phyloP scores from a whole-genome alignment of 2,113 vertebrate genomes.

The Steatornis caripensis region DNA sequence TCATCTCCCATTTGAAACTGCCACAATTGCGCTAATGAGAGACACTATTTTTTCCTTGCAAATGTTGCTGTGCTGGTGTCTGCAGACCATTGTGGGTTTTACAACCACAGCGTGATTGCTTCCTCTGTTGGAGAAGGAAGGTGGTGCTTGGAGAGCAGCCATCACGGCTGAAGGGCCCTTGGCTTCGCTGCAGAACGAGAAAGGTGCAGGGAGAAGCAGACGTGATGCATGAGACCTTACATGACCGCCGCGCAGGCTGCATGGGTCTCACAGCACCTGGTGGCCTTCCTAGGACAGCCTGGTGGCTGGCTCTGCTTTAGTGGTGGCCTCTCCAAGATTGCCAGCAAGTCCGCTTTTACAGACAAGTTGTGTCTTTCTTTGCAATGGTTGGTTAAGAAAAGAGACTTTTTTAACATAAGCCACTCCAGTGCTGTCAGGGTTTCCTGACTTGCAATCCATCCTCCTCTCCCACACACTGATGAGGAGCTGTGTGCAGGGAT shows the following conservation, averaged over 20 bases:
- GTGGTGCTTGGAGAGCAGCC: neutral
- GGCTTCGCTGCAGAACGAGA: fast-evolving
- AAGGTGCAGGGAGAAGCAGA: neutral
- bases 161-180: fast-evolving
- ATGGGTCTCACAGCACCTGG: neutral
- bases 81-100: neutral
- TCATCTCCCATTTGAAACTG: neutral
- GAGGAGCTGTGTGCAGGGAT: neutral
- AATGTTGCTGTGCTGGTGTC: neutral
- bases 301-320: neutral
- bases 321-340: neutral
- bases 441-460: fast-evolving
- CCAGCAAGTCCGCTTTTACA: neutral
- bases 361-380: neutral
- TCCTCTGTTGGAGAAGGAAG: neutral
- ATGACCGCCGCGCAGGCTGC: neutral
- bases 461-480: neutral
- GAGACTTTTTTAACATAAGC: neutral
- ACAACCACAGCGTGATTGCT: fast-evolving
- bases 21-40: neutral
- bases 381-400: neutral
- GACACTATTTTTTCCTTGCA: neutral
- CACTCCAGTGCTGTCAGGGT: neutral
- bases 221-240: neutral
- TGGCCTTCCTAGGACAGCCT: neutral